Conservation (phyloP, 2,797 vertebrate species). For the Columba guinea region DNA sequence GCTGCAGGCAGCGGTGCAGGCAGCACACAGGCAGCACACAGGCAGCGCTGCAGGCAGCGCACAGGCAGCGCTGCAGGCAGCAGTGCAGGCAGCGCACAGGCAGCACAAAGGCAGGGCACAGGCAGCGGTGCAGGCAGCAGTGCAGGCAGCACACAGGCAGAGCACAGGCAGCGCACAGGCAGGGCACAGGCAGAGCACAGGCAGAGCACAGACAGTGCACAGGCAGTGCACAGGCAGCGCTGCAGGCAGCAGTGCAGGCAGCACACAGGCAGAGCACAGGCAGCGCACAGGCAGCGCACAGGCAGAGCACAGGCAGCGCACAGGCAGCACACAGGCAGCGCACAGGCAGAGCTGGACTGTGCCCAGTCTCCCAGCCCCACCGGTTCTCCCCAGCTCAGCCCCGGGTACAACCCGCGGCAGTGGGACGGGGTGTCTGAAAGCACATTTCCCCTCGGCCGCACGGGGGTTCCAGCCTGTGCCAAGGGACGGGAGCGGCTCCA, state of each 20-base stretch:
- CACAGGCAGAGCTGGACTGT: neutral
- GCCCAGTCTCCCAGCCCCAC: neutral
- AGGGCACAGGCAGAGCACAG: neutral
- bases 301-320: neutral
- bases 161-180: neutral
- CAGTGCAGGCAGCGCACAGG: neutral
- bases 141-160: neutral
- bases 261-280: neutral
- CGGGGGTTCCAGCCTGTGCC: neutral
- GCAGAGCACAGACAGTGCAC: neutral
- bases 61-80: neutral
- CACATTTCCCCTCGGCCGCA: neutral
- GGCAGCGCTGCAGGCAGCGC: too few species aligned
- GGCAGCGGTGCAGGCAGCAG: neutral
- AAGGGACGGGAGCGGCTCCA: neutral
- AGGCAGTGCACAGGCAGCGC: neutral
- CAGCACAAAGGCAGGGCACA: neutral
- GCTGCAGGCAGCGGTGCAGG: rapidly evolving
- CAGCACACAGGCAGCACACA: neutral
- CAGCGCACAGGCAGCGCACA: neutral
- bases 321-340: neutral
- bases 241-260: too few species aligned
- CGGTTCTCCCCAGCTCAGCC: neutral
- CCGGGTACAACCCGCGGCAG: neutral
- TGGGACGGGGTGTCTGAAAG: neutral